phyloP scores from a whole-genome alignment of 2,888 invertebrate genomes.

The Loripinus fragilis region DNA sequence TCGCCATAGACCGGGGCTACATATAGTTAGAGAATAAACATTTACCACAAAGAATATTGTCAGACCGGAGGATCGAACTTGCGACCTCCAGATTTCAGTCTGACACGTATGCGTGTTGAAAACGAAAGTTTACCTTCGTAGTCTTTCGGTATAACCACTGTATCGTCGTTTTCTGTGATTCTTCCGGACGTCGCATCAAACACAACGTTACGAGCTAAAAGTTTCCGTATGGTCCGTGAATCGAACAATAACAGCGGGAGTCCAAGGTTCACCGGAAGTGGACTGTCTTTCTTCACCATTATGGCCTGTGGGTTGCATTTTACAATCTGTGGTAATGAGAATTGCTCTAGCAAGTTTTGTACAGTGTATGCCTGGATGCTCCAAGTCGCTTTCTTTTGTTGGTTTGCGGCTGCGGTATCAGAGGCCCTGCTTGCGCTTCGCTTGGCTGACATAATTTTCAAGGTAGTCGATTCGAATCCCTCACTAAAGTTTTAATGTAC shows the following conservation, averaged over 20 bases:
- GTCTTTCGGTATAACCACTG: slow-evolving; percentile 75
- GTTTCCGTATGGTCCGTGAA: slow-evolving; percentile 66
- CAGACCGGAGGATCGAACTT: no score
- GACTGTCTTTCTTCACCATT: slow-evolving; percentile 55
- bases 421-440: slow-evolving; percentile 53
- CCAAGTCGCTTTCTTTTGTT: slow-evolving; percentile 68
- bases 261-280: slow-evolving; percentile 68
- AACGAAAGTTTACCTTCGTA: slow-evolving; percentile 70
- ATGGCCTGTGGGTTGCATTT: slow-evolving; percentile 69
- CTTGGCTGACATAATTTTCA: slow-evolving; percentile 46
- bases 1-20: no score
- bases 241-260: slow-evolving; percentile 71
- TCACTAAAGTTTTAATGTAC: neutral
- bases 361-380: slow-evolving; percentile 70
- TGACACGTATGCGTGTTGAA: neutral
- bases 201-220: slow-evolving; percentile 71
- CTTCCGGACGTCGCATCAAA: slow-evolving; percentile 53
- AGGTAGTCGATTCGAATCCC: neutral
- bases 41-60: no score
- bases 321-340: slow-evolving; percentile 69
- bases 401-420: slow-evolving; percentile 28
- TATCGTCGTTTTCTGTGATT: slow-evolving; percentile 71
- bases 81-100: no score
- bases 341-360: slow-evolving; percentile 67
- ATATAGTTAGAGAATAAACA: no score